These are phyloP conservation scores for Phlogophora meticulosa DNA, from an alignment of 2,888 invertebrate genomes.

Conservation along the genomic window DNA sequence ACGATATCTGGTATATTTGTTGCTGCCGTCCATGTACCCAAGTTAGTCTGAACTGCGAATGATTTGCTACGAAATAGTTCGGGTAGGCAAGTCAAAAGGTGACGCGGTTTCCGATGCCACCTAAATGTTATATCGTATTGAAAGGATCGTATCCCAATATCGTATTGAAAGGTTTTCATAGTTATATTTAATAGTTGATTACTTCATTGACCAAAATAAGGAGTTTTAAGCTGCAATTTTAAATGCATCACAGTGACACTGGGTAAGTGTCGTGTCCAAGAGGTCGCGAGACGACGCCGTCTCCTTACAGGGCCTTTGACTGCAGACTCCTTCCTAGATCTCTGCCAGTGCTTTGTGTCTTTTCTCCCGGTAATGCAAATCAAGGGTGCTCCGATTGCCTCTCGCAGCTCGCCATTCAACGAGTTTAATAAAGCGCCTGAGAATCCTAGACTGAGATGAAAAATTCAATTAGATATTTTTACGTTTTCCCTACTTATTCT, in stretches of 20 bases:
- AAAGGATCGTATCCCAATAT: not conserved
- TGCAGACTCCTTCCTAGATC: constrained; percentile 73
- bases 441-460: constrained; percentile 79
- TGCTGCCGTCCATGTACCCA: constrained; percentile 36
- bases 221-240: constrained; percentile 33
- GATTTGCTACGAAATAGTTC: constrained; percentile 15
- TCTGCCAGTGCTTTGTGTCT: constrained; percentile 75
- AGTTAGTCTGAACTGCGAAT: constrained; percentile 24
- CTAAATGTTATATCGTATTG: not conserved
- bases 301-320: constrained; percentile 69
- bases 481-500: constrained; percentile 73
- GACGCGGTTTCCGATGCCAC: not conserved
- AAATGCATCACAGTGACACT: constrained; percentile 43
- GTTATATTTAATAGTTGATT: not conserved
- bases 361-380: constrained; percentile 81
- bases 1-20: constrained; percentile 50
- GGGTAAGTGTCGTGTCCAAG: constrained; percentile 42
- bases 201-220: not conserved
- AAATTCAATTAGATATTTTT: constrained; percentile 86
- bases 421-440: constrained; percentile 81
- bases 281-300: constrained; percentile 30
- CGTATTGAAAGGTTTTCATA: not conserved
- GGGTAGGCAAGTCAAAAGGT: constrained; percentile 6
- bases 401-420: constrained; percentile 75
- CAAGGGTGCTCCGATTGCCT: constrained; percentile 79